Conservation (phyloP, 1,140 invertebrate genomes). For the Camponotus floridanus region DNA sequence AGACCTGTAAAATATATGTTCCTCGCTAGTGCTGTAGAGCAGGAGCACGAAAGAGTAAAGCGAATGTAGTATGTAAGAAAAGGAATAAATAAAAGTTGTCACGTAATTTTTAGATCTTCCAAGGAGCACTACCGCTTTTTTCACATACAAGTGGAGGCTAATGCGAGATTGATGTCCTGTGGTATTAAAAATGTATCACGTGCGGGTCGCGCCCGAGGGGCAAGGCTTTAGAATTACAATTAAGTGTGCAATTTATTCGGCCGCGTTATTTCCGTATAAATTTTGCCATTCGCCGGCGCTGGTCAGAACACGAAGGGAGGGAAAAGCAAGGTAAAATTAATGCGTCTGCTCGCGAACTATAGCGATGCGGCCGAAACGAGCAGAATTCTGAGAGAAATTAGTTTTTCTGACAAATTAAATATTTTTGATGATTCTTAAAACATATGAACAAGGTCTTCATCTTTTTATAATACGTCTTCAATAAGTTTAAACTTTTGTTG, state of each 20-base stretch:
- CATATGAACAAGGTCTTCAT: background rate
- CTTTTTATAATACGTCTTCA: background rate
- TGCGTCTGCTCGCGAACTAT: conserved; percentile 61
- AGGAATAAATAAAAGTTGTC: conserved; percentile 38
- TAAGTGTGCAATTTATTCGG: conserved; percentile 74
- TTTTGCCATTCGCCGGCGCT: conserved; percentile 55
- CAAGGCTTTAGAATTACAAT: conserved; percentile 76
- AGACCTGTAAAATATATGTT: background rate
- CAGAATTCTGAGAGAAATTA: conserved; percentile 58
- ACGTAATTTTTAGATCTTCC: conserved; percentile 53
- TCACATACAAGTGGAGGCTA: conserved; percentile 57
- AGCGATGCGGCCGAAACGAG: conserved; percentile 13
- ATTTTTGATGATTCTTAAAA: background rate
- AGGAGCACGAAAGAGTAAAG: background rate
- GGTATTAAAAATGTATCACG: conserved; percentile 81
- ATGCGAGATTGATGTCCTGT: conserved; percentile 78
- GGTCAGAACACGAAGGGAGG: conserved; percentile 43
- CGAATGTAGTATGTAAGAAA: conserved; percentile 36
- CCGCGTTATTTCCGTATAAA: conserved; percentile 70
- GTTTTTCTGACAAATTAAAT: background rate
- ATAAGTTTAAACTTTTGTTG: background rate
- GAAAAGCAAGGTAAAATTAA: conserved; percentile 69
- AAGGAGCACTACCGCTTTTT: conserved; percentile 29
- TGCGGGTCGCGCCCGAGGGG: conserved; percentile 51
- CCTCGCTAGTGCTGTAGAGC: background rate